Conservation (phyloP, 1,140 invertebrate species). For the Cyclina sinensis region DNA sequence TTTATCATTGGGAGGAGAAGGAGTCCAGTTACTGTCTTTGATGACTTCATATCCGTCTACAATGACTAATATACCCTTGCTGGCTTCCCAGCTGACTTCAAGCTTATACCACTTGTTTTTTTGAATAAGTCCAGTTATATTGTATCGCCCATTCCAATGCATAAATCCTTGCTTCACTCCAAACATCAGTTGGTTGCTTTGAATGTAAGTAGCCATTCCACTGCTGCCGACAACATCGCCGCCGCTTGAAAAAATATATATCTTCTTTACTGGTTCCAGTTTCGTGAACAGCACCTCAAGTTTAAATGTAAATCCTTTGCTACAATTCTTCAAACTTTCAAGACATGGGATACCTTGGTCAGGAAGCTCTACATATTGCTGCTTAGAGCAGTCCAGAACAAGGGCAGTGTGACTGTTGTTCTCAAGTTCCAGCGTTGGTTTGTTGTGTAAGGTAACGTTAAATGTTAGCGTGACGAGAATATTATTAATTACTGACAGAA, state of each 20-base stretch:
- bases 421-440: slow-evolving; percentile 40
- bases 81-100: slow-evolving; percentile 37
- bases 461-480: slow-evolving; percentile 55
- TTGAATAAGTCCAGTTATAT: slow-evolving; percentile 23
- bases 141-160: slow-evolving; percentile 28
- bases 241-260: slow-evolving; percentile 56
- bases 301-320: slow-evolving; percentile 64
- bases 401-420: slow-evolving; percentile 45
- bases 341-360: slow-evolving; percentile 56
- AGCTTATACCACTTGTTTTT: slow-evolving; percentile 51
- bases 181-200: slow-evolving; percentile 36
- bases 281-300: slow-evolving; percentile 44
- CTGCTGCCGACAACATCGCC: slow-evolving; percentile 1
- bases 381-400: slow-evolving; percentile 46
- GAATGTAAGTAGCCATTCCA: slow-evolving; percentile 58
- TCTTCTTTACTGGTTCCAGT: slow-evolving; percentile 31
- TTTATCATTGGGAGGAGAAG: background rate
- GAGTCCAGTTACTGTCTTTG: background rate
- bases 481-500: slow-evolving; percentile 31
- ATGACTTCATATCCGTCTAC: slow-evolving; percentile 53
- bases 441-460: slow-evolving; percentile 58
- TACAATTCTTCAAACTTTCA: slow-evolving; percentile 18
- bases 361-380: slow-evolving; percentile 58
- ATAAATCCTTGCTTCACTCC: slow-evolving; percentile 30
- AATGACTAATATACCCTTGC: slow-evolving; percentile 25